Evolutionary conservation across 1,140 invertebrate genomes (phyloP), one percentile per base, ranked within the genome.

Genomic region (Diabrotica undecimpunctata): DNA sequence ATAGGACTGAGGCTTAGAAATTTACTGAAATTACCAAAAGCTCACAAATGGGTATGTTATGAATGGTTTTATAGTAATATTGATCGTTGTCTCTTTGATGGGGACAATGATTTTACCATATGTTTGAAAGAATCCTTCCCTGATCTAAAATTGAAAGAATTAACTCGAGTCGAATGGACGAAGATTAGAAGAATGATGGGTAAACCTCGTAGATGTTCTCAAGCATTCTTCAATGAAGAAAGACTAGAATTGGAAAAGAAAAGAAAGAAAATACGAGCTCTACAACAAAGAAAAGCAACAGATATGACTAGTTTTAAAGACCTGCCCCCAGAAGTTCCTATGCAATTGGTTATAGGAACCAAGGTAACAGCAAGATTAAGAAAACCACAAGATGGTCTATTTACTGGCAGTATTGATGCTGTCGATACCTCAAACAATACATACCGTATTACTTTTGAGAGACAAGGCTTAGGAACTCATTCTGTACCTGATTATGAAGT

Each of bases 41-140:
- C 97, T 14, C 96, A 99, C 79, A 97, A 96, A 83, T 99, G 96
- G 95, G 95, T 98, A 2, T 98, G 95, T 77, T 98, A 96, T 81
- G 97, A 99, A 79, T 99, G 96, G 90, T 99, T 99, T 82, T 99
- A 99, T 78, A 98, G 96, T 72, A 98, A 97, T 77, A 91, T 99
- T 71, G 96, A 99, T 79, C 94, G 92, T 75, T 90, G 94, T 55
- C 81, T 99, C 8, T 98, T 99, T 81, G 87, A 94, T 69, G 94
- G 94, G 56, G 94, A 98, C 74, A 98, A 98, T 82, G 97, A 99
- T 82, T 99, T 99, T 77, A 91, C 91, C 81, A 90, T 95, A 55
- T 97, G 95, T 77, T 80, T 99, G 12, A 91, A 90, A 77, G 96
- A 98, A 79, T 91, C 93, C 6, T 98, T 98, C 83, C 96, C 97